These are phyloP conservation scores for Paradisaea rubra DNA, from an alignment of 2,113 vertebrate genomes.

Conservation along the genomic window DNA sequence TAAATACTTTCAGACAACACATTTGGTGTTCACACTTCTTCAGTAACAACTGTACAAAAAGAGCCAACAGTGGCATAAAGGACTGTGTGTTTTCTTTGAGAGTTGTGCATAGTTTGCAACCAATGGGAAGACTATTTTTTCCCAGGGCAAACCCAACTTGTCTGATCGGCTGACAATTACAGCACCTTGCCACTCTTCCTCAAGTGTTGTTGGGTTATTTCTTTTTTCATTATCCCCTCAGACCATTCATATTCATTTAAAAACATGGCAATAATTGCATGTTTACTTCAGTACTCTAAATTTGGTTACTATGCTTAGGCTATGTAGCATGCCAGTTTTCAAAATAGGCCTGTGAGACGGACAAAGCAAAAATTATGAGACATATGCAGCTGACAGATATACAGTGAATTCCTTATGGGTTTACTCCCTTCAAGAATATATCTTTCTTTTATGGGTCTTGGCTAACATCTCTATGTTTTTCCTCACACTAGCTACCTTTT, in stretches of 20 bases:
- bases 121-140: conserved; percentile 41
- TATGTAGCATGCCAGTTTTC: conserved; percentile 57
- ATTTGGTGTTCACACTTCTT: conserved; percentile 67
- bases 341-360: conserved; percentile 34
- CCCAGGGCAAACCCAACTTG: conserved; percentile 38
- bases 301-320: conserved; percentile 52
- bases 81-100: conserved; percentile 57
- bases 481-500: conserved; percentile 25
- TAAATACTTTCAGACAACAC: conserved; percentile 72
- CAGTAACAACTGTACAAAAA: conserved; percentile 63
- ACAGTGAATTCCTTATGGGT: conserved; percentile 1
- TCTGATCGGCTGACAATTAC: conserved; percentile 32
- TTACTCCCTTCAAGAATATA: conserved; percentile 29
- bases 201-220: conserved; percentile 20
- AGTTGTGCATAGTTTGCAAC: conserved; percentile 35
- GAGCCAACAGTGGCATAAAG: conserved; percentile 59
- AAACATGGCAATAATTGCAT: conserved; percentile 65
- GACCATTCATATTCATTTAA: conserved; percentile 19
- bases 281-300: conserved; percentile 50
- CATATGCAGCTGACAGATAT: conserved; percentile 18
- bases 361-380: conserved; percentile 14
- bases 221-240: conserved; percentile 35
- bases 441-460: conserved; percentile 55
- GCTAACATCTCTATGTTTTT: conserved; percentile 42
- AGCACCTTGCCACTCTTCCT: conserved; percentile 22